Evolutionary conservation across 1,140 invertebrate genomes (phyloP), one percentile per base, ranked within the genome.

Genomic region (Aleiodes sp.): DNA sequence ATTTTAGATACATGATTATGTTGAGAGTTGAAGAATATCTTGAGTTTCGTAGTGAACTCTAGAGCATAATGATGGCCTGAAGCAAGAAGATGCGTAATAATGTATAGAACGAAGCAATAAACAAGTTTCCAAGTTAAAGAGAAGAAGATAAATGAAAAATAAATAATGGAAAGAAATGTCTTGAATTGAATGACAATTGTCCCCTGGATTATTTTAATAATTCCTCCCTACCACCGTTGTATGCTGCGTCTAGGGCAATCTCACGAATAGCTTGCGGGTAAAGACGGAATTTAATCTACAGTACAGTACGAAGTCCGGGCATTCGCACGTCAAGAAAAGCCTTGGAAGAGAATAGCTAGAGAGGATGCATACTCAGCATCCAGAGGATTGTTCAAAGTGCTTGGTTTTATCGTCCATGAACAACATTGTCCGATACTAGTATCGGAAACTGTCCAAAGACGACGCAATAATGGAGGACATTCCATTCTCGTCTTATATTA

Each of bases 381-480:
- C 46, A 52, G 26, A 16, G 46, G 46, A 52, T 52, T 52, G 46
- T 52, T 10, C 46, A 52, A 24, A 52, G 46, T 52, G 10, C 46
- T 52, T 21, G 46, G 46, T 52, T 52, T 52, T 52, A 52, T 52
- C 46, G 46, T 52, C 46, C 46, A 52, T 52, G 46, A 52, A 52
- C 46, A 52, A 52, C 46, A 52, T 52, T 52, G 46, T 52, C 46
- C 46, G 21, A 52, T 52, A 52, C 46, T 24, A 8, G 2, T 16
- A n/a, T 46, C 16, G 12, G 41, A 14, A 10, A 46, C 4, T 46
- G 41, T 19, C 14, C n/a, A 1, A 46, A 7, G 19, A n/a, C n/a
- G n/a, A 2, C n/a, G 16, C 41, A 46, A 46, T 46, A 46, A 46
- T 52, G 21, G 46, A 7, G 46, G 26, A 19, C 16, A 52, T 52